Evolutionary conservation across 1,140 invertebrate species (phyloP).

Genomic region (Penaeus chinensis): DNA sequence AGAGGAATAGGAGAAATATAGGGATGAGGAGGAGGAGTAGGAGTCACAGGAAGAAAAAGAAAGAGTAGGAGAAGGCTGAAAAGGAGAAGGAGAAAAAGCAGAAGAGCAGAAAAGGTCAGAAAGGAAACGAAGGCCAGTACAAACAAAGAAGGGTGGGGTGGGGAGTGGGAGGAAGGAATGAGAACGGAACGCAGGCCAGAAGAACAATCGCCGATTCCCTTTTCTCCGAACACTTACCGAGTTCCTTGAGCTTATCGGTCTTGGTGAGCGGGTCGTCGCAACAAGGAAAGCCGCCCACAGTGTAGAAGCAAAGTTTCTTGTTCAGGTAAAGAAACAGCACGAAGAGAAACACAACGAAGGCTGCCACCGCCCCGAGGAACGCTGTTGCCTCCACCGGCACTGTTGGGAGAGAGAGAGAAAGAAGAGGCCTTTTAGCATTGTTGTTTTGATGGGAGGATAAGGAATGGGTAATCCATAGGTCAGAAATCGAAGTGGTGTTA

Average conservation of each 20-base stretch:
- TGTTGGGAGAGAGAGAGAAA: slow-evolving; percentile 66
- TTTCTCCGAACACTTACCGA: slow-evolving; percentile 65
- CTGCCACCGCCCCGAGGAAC: slow-evolving; percentile 81
- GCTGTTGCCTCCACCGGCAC: slow-evolving; percentile 82
- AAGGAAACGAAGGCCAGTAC: too few species aligned
- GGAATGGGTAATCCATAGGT: too few species aligned
- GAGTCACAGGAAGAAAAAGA: too few species aligned
- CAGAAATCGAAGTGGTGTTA: too few species aligned
- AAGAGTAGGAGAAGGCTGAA: too few species aligned
- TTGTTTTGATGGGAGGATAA: not conserved
- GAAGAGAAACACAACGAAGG: slow-evolving; percentile 79
- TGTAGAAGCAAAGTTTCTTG: slow-evolving; percentile 78
- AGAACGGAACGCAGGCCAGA: not conserved
- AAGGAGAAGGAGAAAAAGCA: too few species aligned
- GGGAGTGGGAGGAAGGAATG: too few species aligned
- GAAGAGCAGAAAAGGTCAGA: too few species aligned
- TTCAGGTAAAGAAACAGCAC: slow-evolving; percentile 85
- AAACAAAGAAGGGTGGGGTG: too few species aligned
- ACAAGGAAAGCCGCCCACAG: slow-evolving; percentile 74
- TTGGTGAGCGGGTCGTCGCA: slow-evolving; percentile 70
- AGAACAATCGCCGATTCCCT: too few species aligned
- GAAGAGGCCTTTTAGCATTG: not conserved
- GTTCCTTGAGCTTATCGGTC: slow-evolving; percentile 65
- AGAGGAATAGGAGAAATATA: slow-evolving; percentile 63
- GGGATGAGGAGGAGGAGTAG: too few species aligned